phyloP scores from a whole-genome alignment of 2,113 vertebrate species.

The Perccottus glenii region DNA sequence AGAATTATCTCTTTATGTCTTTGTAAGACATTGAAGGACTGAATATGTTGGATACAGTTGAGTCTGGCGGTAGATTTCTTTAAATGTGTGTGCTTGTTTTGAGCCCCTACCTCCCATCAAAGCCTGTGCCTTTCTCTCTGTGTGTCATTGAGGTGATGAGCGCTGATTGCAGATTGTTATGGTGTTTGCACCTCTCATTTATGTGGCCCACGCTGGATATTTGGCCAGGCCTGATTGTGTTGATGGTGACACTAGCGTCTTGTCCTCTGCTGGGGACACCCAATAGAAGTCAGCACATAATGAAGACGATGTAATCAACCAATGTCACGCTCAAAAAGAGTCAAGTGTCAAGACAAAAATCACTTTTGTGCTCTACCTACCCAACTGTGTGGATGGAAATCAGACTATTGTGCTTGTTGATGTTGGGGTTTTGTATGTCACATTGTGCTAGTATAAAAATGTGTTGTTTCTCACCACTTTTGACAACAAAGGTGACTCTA shows the following conservation, averaged over 20 bases:
- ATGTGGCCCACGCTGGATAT: conserved; percentile 79
- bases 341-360: conserved; percentile 49
- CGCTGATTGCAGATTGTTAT: conserved; percentile 85
- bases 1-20: no score
- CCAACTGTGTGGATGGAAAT: conserved; percentile 58
- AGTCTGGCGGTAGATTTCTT: conserved; percentile 1
- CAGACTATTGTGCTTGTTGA: conserved; percentile 29
- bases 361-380: conserved; percentile 44
- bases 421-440: not conserved
- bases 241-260: conserved; percentile 74
- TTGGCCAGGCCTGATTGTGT: conserved; percentile 84
- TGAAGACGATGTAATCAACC: conserved; percentile 79
- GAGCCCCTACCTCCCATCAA: conserved; percentile 43
- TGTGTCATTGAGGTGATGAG: conserved; percentile 80
- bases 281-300: conserved; percentile 69
- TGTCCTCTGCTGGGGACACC: conserved; percentile 68
- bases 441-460: conserved; percentile 12
- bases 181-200: conserved; percentile 81
- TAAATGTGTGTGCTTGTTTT: conserved; percentile 31
- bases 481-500: conserved; percentile 43
- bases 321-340: conserved; percentile 51
- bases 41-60: not conserved
- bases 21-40: no score
- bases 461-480: not conserved
- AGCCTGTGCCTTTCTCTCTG: conserved; percentile 57